Conservation (phyloP, 1,140 invertebrate genomes). For the Riptortus pedestris region DNA sequence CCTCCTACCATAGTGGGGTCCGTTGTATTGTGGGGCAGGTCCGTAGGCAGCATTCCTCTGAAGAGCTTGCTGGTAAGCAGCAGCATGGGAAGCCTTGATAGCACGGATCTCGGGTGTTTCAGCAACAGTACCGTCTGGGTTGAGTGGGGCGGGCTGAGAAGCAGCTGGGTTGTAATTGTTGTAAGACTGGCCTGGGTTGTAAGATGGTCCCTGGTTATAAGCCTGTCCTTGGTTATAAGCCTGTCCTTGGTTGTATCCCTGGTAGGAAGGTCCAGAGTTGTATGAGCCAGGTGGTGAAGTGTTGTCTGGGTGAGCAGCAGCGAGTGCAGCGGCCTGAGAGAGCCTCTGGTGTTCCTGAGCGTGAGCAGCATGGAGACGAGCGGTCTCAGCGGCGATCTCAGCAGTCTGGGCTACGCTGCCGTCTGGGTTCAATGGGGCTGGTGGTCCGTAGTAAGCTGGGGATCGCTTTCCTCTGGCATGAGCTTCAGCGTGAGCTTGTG, state of each 20-base stretch:
- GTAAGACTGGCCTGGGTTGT: neutral
- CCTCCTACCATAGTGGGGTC: constrained; percentile 4
- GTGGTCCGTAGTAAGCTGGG: constrained; percentile 40
- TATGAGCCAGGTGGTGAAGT: neutral
- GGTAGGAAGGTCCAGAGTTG: constrained; percentile 23
- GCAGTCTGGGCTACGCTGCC: constrained; percentile 39
- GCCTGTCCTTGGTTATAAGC: neutral
- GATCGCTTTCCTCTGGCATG: constrained; percentile 7
- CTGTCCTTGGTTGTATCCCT: constrained; percentile 29
- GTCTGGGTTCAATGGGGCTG: constrained; percentile 37
- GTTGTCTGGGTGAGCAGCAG: constrained; percentile 2
- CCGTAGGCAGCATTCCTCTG: too few relatives aligned
- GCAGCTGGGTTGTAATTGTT: constrained; percentile 13
- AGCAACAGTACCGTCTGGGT: constrained; percentile 23
- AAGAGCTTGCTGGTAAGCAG: constrained; percentile 12
- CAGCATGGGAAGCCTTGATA: constrained; percentile 45
- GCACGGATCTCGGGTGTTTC: constrained; percentile 42
- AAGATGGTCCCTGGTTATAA: neutral
- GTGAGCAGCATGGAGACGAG: constrained; percentile 44
- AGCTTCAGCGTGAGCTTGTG: constrained; percentile 30
- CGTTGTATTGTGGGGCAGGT: neutral
- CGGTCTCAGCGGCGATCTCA: constrained; percentile 47
- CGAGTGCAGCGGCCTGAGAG: constrained; percentile 28
- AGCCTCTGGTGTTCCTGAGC: constrained; percentile 31
- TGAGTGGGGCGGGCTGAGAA: constrained; percentile 23